Evolutionary conservation across 2,113 vertebrate species (phyloP).

Genomic region (Oreotrochilus melanogaster): DNA sequence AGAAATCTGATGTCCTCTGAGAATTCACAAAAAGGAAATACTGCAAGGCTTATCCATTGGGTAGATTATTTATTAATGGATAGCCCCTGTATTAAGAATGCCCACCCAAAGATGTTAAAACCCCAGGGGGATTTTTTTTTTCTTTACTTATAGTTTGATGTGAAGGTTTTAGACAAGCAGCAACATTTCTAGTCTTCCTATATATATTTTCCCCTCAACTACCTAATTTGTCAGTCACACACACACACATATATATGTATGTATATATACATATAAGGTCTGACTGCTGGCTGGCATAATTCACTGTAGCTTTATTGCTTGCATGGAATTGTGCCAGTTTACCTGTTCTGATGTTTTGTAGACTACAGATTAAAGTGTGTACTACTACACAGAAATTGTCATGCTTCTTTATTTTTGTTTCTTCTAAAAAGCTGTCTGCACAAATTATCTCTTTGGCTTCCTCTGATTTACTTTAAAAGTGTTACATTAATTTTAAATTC

Average conservation of each 20-base stretch:
- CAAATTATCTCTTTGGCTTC: slow-evolving; percentile 46
- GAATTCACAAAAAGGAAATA: slow-evolving; percentile 20
- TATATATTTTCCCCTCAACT: background rate
- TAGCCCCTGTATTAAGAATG: background rate
- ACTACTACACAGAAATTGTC: background rate
- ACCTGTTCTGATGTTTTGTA: background rate
- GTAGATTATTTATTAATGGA: slow-evolving; percentile 40
- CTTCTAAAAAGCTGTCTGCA: slow-evolving; percentile 33
- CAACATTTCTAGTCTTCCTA: background rate
- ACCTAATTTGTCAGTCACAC: background rate
- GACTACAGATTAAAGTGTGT: background rate
- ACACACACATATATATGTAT: fast-evolving
- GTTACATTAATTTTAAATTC: slow-evolving; percentile 43
- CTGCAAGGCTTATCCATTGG: background rate
- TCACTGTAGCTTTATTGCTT: background rate
- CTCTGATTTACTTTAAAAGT: slow-evolving; percentile 47
- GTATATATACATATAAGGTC: background rate
- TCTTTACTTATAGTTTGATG: background rate
- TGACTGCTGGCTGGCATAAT: background rate
- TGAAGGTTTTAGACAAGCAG: background rate
- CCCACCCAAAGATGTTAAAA: background rate
- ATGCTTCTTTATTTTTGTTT: slow-evolving; percentile 36
- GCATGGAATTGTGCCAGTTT: background rate
- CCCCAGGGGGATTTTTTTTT: background rate
- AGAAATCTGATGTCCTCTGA: slow-evolving; percentile 8